A percentile compares a stretch with the other conserved stretches of the same genome.
Evolutionary conservation across 2,888 invertebrate genomes (phyloP).

Genomic region (Orthonevra nobilis): DNA sequence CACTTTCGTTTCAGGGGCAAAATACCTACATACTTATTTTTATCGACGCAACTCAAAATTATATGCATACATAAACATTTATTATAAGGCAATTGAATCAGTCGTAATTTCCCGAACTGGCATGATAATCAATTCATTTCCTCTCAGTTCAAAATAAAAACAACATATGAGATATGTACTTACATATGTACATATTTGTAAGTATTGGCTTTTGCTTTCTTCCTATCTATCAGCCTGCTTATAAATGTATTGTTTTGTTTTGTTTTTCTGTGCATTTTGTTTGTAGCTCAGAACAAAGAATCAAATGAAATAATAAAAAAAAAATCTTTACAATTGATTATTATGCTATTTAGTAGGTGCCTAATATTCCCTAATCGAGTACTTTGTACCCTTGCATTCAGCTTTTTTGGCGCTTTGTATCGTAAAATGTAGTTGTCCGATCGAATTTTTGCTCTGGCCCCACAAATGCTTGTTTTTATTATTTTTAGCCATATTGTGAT

Average conservation of each 20-base stretch:
- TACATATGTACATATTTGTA: no score
- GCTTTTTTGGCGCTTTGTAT: no score
- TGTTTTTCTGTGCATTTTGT: not conserved
- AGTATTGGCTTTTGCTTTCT: no score
- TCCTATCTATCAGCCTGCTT: not conserved
- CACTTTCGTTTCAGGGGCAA: constrained; percentile 14
- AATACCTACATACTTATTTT: not conserved
- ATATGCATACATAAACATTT: not conserved
- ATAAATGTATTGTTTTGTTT: no score
- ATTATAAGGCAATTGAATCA: not conserved
- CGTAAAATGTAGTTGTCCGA: no score
- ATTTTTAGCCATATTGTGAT: no score
- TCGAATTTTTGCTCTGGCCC: no score
- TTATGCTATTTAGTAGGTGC: constrained; percentile 48
- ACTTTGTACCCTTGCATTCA: constrained; percentile 31
- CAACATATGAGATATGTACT: not conserved
- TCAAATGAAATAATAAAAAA: not conserved
- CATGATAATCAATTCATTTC: constrained; percentile 13
- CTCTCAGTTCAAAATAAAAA: constrained; percentile 27
- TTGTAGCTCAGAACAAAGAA: no score
- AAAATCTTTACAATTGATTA: constrained; percentile 11
- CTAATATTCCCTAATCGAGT: constrained; percentile 41
- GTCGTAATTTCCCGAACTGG: constrained; percentile 30
- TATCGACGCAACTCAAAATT: not conserved
- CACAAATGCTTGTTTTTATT: no score